These are phyloP conservation scores for Synergus itoensis DNA, from an alignment of 2,888 invertebrate genomes.

Conservation along the genomic window DNA sequence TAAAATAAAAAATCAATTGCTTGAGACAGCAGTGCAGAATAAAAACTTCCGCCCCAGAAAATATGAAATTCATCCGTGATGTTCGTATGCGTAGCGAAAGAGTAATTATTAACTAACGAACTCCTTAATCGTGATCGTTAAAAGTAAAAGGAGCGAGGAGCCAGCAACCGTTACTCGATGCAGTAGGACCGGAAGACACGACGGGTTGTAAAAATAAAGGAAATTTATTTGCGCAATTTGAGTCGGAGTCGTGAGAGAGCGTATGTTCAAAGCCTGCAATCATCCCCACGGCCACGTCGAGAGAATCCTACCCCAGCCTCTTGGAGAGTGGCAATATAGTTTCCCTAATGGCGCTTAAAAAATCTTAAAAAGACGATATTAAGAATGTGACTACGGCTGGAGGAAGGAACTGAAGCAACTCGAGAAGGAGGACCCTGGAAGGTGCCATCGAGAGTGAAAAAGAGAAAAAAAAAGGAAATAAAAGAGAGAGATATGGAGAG, in stretches of 20 bases:
- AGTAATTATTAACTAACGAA: constrained; percentile 47
- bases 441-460: constrained; percentile 33
- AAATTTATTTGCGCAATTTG: constrained; percentile 77
- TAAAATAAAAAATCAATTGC: constrained; percentile 4
- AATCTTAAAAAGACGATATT: constrained; percentile 77
- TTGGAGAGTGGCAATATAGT: constrained; percentile 76
- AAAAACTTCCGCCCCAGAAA: constrained; percentile 41
- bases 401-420: constrained; percentile 61
- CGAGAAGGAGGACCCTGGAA: constrained; percentile 43
- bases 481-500: constrained; percentile 49
- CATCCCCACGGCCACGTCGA: constrained; percentile 46
- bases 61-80: constrained; percentile 44
- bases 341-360: constrained; percentile 77
- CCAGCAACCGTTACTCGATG: constrained; percentile 51
- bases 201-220: constrained; percentile 72
- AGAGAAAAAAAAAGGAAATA: constrained; percentile 27
- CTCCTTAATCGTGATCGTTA: constrained; percentile 58
- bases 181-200: constrained; percentile 46
- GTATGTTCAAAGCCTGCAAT: constrained; percentile 69
- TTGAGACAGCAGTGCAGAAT: neutral
- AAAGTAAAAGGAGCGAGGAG: constrained; percentile 50
- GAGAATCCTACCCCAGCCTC: constrained; percentile 44
- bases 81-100: constrained; percentile 14
- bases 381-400: constrained; percentile 75
- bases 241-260: constrained; percentile 68